A percentile compares a stretch with the other conserved stretches of the same genome.
Conservation (phyloP, 1,140 invertebrate species). For the Watersipora subatra region DNA sequence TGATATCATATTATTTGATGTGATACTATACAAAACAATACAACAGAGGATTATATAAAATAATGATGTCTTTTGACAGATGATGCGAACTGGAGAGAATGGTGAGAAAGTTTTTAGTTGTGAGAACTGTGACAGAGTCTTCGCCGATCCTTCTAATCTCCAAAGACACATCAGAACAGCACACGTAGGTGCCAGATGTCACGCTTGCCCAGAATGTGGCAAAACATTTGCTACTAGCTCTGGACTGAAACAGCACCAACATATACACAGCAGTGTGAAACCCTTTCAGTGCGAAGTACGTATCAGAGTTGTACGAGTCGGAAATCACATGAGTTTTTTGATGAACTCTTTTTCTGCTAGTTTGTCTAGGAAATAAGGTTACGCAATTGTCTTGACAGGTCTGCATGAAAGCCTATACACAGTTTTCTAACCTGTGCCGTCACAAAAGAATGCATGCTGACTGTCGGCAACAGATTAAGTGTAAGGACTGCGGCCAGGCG, state of each 20-base stretch:
- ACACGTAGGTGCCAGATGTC: slow-evolving; percentile 79
- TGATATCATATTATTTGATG: too few species aligned
- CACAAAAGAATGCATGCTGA: slow-evolving; percentile 96
- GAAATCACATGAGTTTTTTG: not conserved
- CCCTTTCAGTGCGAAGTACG: slow-evolving; percentile 64
- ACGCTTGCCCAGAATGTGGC: slow-evolving; percentile 92
- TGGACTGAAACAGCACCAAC: slow-evolving; percentile 95
- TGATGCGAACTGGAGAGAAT: not conserved
- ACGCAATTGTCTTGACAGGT: slow-evolving; percentile 24
- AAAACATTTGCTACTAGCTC: slow-evolving; percentile 95
- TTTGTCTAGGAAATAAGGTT: too few species aligned
- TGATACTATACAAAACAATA: too few species aligned
- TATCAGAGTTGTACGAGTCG: not conserved
- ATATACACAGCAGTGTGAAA: slow-evolving; percentile 96
- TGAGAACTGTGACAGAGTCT: slow-evolving; percentile 85
- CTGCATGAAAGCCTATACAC: slow-evolving; percentile 81
- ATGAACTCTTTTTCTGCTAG: not conserved
- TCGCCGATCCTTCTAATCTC: slow-evolving; percentile 86
- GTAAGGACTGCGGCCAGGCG: slow-evolving; percentile 75
- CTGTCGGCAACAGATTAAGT: slow-evolving; percentile 49
- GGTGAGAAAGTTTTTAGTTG: slow-evolving; percentile 56
- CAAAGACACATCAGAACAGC: slow-evolving; percentile 86
- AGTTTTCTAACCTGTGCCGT: slow-evolving; percentile 97
- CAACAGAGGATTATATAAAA: too few species aligned
- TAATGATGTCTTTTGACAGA: too few species aligned